Base-by-base conservation (phyloP, 2,888 invertebrate species). In the Sphaerophoria rueppellii region DNA sequence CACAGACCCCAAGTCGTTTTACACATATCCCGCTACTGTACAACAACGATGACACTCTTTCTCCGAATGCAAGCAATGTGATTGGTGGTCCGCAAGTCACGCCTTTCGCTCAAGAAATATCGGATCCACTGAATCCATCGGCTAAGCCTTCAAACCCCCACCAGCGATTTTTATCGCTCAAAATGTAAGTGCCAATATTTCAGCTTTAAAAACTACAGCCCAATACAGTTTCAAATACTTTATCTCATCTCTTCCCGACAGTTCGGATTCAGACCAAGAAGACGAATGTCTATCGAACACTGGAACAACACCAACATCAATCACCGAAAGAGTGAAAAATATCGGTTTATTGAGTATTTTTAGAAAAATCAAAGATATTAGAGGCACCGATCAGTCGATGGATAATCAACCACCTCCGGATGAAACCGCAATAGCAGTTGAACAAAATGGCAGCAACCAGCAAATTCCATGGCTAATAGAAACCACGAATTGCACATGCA, bases 241-340 rank as follows among this genome's bases (percentile, higher is more conserved):
- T n/a, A n/a, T n/a, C n/a, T 96, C 95, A 89, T 96, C 96, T 76
- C 91, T 97, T 89, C 97, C 97, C 0, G 96, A 96, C 89, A 96
- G 96, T 89, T 92, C 97, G 88, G 96, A 96, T 89, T 95, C 95
- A 0, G 96, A 96, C 86, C 92, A 93, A 80, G 95, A 94, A 5
- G 87, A 87, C 16, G n/a, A n/a, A n/a, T 88, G 88, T 52, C 87
- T 88, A 37, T 81, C 93, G 91, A 88, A 92, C 43, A 65, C 92
- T 48, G 86, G 65, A 37, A 34, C 32, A 46, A 93, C 83, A 93
- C 60, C 92, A 57, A 6, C 50, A 48, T 4, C 72, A 34, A 92
- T 73, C 24, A 65, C 75, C n/a, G 73, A 78, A 65, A 94, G 93
- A 90, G 88, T 95, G 86, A 94, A 93, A 89, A 94, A 94, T 87